Conservation (phyloP, 2,888 invertebrate genomes). For the Noctua janthina region DNA sequence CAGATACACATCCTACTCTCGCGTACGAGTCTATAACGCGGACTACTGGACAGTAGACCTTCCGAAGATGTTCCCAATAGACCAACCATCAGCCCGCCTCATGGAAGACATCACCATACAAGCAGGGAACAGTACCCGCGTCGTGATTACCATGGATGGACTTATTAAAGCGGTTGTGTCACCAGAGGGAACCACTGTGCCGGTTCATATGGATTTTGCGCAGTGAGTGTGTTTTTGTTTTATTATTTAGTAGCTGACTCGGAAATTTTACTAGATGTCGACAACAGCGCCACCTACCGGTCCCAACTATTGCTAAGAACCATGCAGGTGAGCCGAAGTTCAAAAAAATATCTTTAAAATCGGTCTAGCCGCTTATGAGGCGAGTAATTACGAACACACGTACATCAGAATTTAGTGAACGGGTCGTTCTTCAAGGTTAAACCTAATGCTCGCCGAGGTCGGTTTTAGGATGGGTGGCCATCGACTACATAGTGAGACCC, state of each 20-base stretch:
- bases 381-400: no score
- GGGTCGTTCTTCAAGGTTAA: background rate
- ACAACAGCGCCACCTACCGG: background rate
- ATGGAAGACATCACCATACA: slow-evolving; percentile 80
- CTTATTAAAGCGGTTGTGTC: slow-evolving; percentile 93
- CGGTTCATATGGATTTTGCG: slow-evolving; percentile 94
- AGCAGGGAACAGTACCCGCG: slow-evolving; percentile 82
- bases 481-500: background rate
- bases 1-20: slow-evolving; percentile 89
- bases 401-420: background rate
- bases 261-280: background rate
- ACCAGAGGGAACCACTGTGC: slow-evolving; percentile 77
- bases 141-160: slow-evolving; percentile 92
- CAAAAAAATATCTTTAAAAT: background rate
- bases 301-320: background rate
- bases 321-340: background rate
- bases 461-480: background rate
- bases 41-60: slow-evolving; percentile 85
- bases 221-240: slow-evolving; percentile 88
- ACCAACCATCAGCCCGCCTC: slow-evolving; percentile 78
- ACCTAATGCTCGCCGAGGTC: background rate
- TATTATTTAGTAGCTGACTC: background rate
- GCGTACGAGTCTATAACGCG: slow-evolving; percentile 89
- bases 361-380: background rate
- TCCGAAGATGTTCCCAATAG: slow-evolving; percentile 85